These are phyloP conservation scores for Xiphorhynchus erythropygius DNA, from an alignment of 2,797 vertebrate genomes.

Conservation along the genomic window DNA sequence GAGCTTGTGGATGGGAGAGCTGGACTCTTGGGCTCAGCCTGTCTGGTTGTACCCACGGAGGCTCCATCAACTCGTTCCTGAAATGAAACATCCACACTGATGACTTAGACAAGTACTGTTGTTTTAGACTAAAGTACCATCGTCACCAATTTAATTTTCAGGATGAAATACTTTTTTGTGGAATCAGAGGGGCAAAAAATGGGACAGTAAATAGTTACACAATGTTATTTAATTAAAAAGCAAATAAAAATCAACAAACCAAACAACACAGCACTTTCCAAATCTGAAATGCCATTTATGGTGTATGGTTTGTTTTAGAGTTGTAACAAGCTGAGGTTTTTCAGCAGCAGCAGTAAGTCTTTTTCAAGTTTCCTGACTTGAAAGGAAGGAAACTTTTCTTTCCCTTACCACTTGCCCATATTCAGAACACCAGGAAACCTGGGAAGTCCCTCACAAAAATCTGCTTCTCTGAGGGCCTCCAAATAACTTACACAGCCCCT, in stretches of 20 bases:
- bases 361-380: background rate
- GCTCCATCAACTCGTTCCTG: conserved; percentile 83
- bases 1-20: conserved; percentile 39
- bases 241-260: accelerated
- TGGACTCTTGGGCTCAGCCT: conserved; percentile 73
- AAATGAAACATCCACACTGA: conserved; percentile 10
- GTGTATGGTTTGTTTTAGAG: background rate
- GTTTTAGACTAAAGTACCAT: background rate
- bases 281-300: background rate
- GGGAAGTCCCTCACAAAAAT: background rate
- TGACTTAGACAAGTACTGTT: background rate
- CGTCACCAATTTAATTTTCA: background rate
- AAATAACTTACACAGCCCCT: background rate
- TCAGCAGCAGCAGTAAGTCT: background rate
- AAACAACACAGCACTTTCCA: background rate
- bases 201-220: background rate
- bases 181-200: background rate
- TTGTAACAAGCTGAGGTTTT: background rate
- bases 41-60: conserved; percentile 79
- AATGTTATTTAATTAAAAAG: background rate
- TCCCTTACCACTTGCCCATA: background rate
- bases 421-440: background rate
- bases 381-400: background rate
- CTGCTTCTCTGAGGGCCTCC: background rate
- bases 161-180: background rate